Conservation (phyloP, 1,140 invertebrate species). For the Drosophila nebulosa region DNA sequence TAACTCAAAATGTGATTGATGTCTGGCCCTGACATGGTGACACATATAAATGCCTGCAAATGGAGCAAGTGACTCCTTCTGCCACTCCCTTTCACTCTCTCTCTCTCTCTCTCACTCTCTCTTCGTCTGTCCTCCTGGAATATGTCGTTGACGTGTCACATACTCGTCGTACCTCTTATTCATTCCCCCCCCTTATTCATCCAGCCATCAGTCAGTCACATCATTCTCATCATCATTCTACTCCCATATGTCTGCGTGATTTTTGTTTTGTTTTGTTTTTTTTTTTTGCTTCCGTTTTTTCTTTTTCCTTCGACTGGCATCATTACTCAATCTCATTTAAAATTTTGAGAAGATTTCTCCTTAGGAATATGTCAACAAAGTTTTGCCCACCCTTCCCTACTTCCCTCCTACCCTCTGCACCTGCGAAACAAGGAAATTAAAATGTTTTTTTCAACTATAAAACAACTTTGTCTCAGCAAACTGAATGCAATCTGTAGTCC, state of each 20-base stretch:
- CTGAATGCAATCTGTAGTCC: constrained; percentile 58
- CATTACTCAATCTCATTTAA: constrained; percentile 57
- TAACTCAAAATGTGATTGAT: constrained; percentile 76
- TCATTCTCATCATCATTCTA: not conserved
- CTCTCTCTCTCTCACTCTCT: not conserved
- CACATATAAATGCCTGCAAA: constrained; percentile 75
- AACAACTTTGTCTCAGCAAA: constrained; percentile 33
- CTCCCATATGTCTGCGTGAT: constrained; percentile 62
- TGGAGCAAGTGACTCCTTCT: constrained; percentile 53
- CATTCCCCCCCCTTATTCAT: not conserved
- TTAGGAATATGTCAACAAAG: constrained; percentile 50
- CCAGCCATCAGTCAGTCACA: not conserved
- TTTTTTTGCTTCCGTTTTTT: not conserved
- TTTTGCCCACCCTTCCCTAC: not conserved
- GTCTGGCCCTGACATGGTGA: constrained; percentile 67
- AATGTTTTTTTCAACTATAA: constrained; percentile 1
- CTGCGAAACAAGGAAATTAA: not conserved
- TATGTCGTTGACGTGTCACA: constrained; percentile 57
- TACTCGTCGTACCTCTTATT: not conserved
- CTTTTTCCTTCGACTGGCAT: constrained; percentile 28
- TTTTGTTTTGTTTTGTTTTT: constrained; percentile 39
- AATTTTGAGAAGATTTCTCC: not conserved
- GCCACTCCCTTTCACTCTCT: not conserved
- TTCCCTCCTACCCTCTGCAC: not conserved
- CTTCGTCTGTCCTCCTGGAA: not conserved